Percentiles rank a stretch among this genome's conserved stretches.
phyloP scores from a whole-genome alignment of 1,140 invertebrate species.

The Augochlora pura region DNA sequence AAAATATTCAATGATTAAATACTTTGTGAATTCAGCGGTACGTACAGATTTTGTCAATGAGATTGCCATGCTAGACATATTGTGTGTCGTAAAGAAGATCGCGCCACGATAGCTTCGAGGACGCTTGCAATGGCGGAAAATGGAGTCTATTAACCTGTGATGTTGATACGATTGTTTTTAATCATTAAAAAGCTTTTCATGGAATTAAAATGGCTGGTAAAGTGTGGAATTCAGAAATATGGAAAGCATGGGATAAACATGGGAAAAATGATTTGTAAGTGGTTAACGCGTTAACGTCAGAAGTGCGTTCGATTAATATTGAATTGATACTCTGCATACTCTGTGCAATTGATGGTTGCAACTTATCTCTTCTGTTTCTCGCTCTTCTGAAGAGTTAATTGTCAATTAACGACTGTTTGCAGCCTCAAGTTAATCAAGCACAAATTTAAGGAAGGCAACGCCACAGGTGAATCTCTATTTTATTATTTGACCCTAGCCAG shows the following conservation, averaged over 20 bases:
- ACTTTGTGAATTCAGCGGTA: not conserved
- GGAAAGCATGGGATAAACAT: conserved; percentile 85
- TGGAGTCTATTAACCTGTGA: conserved; percentile 73
- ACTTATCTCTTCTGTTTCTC: conserved; percentile 70
- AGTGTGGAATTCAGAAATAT: conserved; percentile 81
- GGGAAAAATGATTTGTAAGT: conserved; percentile 86
- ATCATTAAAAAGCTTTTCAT: conserved; percentile 50
- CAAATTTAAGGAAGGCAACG: conserved; percentile 78
- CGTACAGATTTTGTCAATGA: not conserved
- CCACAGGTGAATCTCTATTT: conserved; percentile 69
- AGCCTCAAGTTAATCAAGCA: conserved; percentile 79
- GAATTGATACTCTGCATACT: conserved; percentile 67
- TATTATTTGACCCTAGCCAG: not conserved
- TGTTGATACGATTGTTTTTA: conserved; percentile 73
- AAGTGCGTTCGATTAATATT: conserved; percentile 70
- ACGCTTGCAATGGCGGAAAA: conserved; percentile 54
- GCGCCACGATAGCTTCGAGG: conserved; percentile 46
- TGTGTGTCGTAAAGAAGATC: conserved; percentile 40
- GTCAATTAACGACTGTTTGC: conserved; percentile 78
- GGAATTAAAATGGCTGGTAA: conserved; percentile 77
- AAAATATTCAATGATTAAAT: not conserved
- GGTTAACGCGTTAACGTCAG: conserved; percentile 68
- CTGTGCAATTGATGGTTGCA: conserved; percentile 70
- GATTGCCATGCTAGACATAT: not conserved
- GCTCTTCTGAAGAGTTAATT: conserved; percentile 76